Percentiles rank a stretch among this genome's conserved stretches.
Conservation (phyloP, 2,113 vertebrate species). For the Callopanchax toddi region DNA sequence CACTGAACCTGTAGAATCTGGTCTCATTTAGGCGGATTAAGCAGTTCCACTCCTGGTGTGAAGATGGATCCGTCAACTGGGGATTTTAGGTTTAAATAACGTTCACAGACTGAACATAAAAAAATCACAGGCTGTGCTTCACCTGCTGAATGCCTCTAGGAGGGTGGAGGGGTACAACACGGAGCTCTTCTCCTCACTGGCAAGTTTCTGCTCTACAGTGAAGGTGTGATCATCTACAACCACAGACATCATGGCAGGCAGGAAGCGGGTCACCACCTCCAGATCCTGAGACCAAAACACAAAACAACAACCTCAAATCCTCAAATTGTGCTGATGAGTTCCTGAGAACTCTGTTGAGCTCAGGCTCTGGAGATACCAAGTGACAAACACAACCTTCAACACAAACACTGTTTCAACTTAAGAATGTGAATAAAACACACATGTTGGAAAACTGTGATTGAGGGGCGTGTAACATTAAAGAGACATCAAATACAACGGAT, state of each 20-base stretch:
- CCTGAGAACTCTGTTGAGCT: no score
- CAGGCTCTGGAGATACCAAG: no score
- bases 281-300: constrained; percentile 78
- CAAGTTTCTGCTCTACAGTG: constrained; percentile 93
- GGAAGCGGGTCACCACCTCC: constrained; percentile 92
- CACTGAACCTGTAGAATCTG: no score
- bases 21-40: neutral
- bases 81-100: neutral
- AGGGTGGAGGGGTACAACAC: constrained; percentile 85
- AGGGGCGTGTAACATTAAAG: no score
- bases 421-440: no score
- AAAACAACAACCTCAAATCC: no score
- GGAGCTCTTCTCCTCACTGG: constrained; percentile 87
- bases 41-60: no score
- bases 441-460: no score
- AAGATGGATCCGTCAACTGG: no score
- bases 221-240: constrained; percentile 95
- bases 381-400: neutral
- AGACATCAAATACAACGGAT: no score
- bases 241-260: constrained; percentile 94
- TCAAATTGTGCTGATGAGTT: no score
- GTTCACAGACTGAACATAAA: neutral
- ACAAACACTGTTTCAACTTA: neutral
- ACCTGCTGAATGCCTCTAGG: constrained; percentile 90
- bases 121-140: neutral